These are phyloP conservation scores for Premnoplex brunnescens DNA, from an alignment of 2,797 vertebrate genomes.

Conservation along the genomic window DNA sequence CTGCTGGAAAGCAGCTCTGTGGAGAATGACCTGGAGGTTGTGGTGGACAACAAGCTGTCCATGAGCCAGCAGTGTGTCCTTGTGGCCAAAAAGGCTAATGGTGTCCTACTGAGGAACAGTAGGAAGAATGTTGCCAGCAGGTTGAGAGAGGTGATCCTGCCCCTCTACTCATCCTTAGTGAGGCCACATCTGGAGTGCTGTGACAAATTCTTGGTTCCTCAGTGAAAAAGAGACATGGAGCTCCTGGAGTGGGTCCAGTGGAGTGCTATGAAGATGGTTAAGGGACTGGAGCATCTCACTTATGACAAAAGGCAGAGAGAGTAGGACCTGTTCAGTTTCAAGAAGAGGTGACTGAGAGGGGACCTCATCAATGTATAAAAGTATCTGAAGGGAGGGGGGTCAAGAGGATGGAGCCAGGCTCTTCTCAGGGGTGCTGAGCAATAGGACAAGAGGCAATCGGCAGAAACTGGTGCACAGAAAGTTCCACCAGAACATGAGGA, in stretches of 20 bases:
- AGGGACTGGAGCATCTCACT: background rate
- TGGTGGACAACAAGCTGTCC: accelerated
- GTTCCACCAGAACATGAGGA: background rate
- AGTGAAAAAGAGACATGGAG: background rate
- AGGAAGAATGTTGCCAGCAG: background rate
- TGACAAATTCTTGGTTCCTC: background rate
- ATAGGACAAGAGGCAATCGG: background rate
- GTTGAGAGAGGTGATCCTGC: background rate
- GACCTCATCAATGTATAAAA: background rate
- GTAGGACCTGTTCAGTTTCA: background rate
- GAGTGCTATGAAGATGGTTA: background rate
- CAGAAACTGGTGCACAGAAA: background rate
- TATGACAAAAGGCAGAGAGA: background rate
- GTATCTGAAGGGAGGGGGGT: background rate
- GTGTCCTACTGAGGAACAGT: no score
- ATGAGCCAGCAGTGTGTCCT: background rate
- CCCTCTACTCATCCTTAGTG: background rate
- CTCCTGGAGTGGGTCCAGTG: background rate
- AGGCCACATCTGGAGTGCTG: background rate
- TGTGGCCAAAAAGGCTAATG: background rate
- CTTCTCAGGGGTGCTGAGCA: background rate
- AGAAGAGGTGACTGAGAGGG: background rate
- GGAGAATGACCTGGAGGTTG: background rate
- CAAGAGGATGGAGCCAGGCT: background rate
- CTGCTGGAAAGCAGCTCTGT: background rate